Base-by-base conservation (phyloP, 2,888 invertebrate species). In the Noctuana brunneofusca region DNA sequence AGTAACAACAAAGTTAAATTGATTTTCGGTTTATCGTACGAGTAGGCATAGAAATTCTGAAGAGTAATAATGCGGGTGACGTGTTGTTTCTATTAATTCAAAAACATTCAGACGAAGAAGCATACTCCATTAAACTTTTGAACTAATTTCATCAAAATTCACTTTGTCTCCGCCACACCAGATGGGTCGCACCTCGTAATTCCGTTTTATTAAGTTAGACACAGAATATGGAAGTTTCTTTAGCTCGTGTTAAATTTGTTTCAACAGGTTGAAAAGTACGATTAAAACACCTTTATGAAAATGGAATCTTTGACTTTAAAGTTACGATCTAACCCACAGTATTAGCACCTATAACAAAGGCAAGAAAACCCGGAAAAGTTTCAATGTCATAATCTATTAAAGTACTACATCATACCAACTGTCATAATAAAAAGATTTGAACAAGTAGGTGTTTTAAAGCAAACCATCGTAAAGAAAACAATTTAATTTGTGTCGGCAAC, bases 91-190 rank as follows among this genome's bases (percentile, higher is more conserved):
- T 63, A 63, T 63, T 56, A 56, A 55, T 50, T 56, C 50, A 50
- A 67, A 69, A 67, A 68, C 68, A 68, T 69, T 68, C 67, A 66
- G 69, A 68, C 64, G 69, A 75, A 69, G 75, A 74, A 79, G 78
- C 78, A 80, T 80, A 81, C 81, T 83, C 86, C 83, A 85, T 87
- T 87, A 87, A 87, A 88, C 81, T 87, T 85, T 77, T 73, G 72
- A 83, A 88, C 82, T 87, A 87, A 88, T 89, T 87, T 84, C 83
- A 86, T 86, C 83, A 84, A 86, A 86, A 84, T 87, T 86, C 84
- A 88, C 86, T 89, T 86, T 84, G 87, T 84, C 86, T 80, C 76
- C 75, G 76, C 69, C 76, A 79, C 75, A 78, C 80, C 88, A 88
- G 87, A 86, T 86, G 87, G 86, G 84, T 81, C 83, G 81, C 84